These are phyloP conservation scores for Chrysaora quinquecirrha DNA, from an alignment of 30 jellyfish, hydroid and myxozoan genomes.

Conservation along the genomic window DNA sequence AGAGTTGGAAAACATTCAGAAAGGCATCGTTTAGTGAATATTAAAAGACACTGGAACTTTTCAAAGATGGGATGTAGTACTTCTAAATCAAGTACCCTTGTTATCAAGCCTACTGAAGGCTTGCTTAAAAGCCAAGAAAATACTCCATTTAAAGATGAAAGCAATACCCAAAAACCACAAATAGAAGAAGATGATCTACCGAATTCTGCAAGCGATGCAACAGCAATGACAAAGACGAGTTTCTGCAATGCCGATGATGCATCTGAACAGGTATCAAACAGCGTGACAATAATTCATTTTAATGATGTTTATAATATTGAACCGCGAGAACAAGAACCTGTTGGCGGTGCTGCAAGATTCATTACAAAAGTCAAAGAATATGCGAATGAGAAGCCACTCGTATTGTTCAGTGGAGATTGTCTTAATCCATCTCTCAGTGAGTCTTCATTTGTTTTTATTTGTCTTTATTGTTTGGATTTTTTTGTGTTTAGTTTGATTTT, in stretches of 20 bases:
- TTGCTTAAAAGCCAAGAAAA: neutral
- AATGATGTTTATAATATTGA: constrained; percentile 89
- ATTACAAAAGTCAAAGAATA: constrained; percentile 74
- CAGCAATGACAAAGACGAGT: no score
- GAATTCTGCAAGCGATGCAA: no score
- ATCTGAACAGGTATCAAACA: neutral
- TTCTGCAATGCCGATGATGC: no score
- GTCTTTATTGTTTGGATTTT: neutral
- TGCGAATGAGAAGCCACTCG: constrained; percentile 63
- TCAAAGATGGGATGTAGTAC: neutral
- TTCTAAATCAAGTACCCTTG: neutral
- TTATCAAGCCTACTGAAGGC: neutral
- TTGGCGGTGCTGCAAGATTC: constrained; percentile 91
- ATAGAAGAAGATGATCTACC: no score
- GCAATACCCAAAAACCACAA: no score
- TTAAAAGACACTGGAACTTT: no score
- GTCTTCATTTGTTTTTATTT: neutral
- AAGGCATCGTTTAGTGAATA: no score
- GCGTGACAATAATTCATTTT: constrained; percentile 64
- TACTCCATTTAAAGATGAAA: no score
- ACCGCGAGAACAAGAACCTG: constrained; percentile 83
- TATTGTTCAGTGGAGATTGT: constrained; percentile 85
- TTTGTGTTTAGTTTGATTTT: neutral
- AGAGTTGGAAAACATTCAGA: no score
- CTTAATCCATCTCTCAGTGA: constrained; percentile 82